These are phyloP conservation scores for Hartigia nigra DNA, from an alignment of 2,888 invertebrate genomes.

Conservation along the genomic window DNA sequence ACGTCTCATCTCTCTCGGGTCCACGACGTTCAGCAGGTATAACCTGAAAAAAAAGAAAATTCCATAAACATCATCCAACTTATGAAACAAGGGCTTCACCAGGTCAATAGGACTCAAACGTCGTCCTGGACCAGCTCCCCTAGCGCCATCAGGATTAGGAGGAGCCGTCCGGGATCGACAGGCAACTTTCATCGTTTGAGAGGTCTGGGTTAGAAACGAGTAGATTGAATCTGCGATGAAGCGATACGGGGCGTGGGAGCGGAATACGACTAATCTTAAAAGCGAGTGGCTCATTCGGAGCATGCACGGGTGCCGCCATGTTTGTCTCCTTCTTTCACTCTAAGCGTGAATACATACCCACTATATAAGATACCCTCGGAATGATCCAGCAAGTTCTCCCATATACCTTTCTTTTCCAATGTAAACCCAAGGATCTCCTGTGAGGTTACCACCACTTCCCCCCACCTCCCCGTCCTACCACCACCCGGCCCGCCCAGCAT, in stretches of 20 bases:
- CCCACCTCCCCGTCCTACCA: not conserved
- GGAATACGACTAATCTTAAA: constrained; percentile 44
- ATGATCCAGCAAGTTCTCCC: not conserved
- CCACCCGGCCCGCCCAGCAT: not conserved
- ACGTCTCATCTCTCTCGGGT: constrained; percentile 58
- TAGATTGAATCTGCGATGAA: constrained; percentile 53
- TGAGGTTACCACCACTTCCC: not conserved
- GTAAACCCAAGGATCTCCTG: not conserved
- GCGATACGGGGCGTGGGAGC: constrained; percentile 56
- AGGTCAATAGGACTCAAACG: not conserved
- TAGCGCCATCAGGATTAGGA: not conserved
- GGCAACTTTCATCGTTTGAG: constrained; percentile 34
- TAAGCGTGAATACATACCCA: not conserved
- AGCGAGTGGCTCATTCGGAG: constrained; percentile 35
- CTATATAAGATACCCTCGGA: not conserved
- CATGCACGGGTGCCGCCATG: constrained; percentile 17
- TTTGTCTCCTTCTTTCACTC: constrained; percentile 23
- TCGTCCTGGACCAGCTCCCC: not conserved
- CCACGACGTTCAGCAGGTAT: constrained; percentile 59
- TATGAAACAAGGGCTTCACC: not conserved
- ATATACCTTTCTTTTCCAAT: not conserved
- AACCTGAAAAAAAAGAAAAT: constrained; percentile 46
- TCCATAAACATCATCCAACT: not conserved
- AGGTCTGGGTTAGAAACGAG: constrained; percentile 31
- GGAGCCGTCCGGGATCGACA: constrained; percentile 29